A percentile compares a stretch with the other conserved stretches of the same genome.
phyloP scores from a whole-genome alignment of 2,113 vertebrate genomes.

The Chaetodon auriga region DNA sequence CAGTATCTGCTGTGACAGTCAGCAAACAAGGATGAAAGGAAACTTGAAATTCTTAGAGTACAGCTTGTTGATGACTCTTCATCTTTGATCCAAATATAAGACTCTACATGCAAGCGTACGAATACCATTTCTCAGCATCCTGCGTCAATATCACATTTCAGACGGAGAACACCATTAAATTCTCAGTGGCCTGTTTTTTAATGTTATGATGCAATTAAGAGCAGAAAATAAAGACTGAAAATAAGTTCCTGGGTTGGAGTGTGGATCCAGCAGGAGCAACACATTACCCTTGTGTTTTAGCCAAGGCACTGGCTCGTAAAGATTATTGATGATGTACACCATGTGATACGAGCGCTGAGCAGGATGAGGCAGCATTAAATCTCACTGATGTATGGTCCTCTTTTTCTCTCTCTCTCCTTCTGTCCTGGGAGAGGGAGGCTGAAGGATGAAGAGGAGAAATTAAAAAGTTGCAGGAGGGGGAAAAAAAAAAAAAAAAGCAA shows the following conservation, averaged over 20 bases:
- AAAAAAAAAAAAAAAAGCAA: background rate
- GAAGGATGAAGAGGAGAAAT: constrained; percentile 46
- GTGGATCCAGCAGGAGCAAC: constrained; percentile 46
- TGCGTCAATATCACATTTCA: constrained; percentile 29
- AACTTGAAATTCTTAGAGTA: constrained; percentile 1
- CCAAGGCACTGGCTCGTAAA: constrained; percentile 63
- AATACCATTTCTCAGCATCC: background rate
- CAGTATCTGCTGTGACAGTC: constrained; percentile 38
- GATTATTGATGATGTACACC: constrained; percentile 67
- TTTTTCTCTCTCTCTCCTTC: constrained; percentile 32
- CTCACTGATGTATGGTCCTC: constrained; percentile 65
- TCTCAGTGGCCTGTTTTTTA: constrained; percentile 22
- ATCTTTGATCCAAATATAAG: constrained; percentile 4
- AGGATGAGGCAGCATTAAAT: constrained; percentile 68
- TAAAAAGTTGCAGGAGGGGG: constrained; percentile 27
- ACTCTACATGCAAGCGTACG: background rate
- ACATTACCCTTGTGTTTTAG: constrained; percentile 64
- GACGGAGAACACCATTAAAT: constrained; percentile 3
- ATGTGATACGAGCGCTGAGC: constrained; percentile 63
- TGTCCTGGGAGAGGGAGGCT: constrained; percentile 34
- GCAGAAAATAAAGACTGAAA: constrained; percentile 39
- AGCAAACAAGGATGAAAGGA: constrained; percentile 34
- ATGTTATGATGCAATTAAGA: constrained; percentile 50
- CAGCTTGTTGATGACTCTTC: constrained; percentile 2
- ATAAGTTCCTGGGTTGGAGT: constrained; percentile 32